Conservation (phyloP, 2,888 invertebrate genomes). For the Cryptus viduatorius region DNA sequence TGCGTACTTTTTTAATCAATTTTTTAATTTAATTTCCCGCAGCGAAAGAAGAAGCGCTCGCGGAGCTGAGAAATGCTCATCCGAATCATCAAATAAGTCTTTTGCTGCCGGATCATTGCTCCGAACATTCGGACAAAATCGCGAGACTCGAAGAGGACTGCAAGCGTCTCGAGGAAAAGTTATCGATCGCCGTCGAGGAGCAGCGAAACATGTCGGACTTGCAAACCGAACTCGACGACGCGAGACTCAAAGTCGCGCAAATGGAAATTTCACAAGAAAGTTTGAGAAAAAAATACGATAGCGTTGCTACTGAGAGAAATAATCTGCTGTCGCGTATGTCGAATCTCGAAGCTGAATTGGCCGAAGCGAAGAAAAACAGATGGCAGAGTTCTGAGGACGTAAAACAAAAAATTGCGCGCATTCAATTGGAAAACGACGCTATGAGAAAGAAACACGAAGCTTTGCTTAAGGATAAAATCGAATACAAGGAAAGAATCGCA, state of each 20-base stretch:
- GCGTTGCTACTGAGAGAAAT: constrained; percentile 72
- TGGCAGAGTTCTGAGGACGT: constrained; percentile 72
- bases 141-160: constrained; percentile 80
- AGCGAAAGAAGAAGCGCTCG: constrained; percentile 82
- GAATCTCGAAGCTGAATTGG: constrained; percentile 73
- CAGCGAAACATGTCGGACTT: constrained; percentile 77
- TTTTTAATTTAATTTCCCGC: constrained; percentile 22
- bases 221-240: constrained; percentile 77
- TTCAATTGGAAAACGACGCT: constrained; percentile 76
- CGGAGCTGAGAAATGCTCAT: constrained; percentile 79
- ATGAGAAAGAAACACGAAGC: constrained; percentile 76
- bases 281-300: constrained; percentile 79
- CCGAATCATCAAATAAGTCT: constrained; percentile 80
- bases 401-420: constrained; percentile 69
- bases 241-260: constrained; percentile 80
- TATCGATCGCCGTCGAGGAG: constrained; percentile 78
- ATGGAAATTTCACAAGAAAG: constrained; percentile 80
- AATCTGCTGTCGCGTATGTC: constrained; percentile 74
- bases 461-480: constrained; percentile 75
- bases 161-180: constrained; percentile 79
- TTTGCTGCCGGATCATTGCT: constrained; percentile 79
- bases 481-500: constrained; percentile 86
- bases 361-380: constrained; percentile 70
- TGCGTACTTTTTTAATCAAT: neutral
- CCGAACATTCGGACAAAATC: constrained; percentile 81